Evolutionary conservation across 2,888 invertebrate species (phyloP).

Genomic region (Melikaiella ostensackeni): DNA sequence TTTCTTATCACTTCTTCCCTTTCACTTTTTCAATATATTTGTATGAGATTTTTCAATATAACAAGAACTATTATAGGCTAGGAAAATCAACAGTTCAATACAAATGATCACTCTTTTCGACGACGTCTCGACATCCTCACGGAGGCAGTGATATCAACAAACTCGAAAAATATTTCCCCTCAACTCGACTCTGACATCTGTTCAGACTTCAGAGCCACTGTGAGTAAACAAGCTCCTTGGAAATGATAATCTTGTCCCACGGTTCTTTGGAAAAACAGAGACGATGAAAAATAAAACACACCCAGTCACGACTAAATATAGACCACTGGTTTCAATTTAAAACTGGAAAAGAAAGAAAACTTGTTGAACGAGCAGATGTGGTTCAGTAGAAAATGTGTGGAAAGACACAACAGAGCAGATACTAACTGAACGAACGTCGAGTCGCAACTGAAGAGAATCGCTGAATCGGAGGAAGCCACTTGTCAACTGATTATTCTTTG

Average conservation of each 20-base stretch:
- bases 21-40: background rate
- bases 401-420: constrained; percentile 1
- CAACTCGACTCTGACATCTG: constrained; percentile 2
- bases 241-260: constrained; percentile 27
- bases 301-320: constrained; percentile 60
- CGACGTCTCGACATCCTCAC: background rate
- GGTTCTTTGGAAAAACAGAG: constrained; percentile 14
- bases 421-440: constrained; percentile 46
- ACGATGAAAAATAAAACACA: constrained; percentile 8
- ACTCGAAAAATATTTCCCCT: background rate
- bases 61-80: no score
- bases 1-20: background rate
- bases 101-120: constrained; percentile 1
- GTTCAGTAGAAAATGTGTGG: background rate
- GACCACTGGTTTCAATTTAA: constrained; percentile 46
- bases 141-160: background rate
- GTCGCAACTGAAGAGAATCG: constrained; percentile 52
- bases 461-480: constrained; percentile 40
- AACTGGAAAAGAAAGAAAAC: constrained; percentile 12
- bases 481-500: constrained; percentile 55
- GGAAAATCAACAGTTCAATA: background rate
- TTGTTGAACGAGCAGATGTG: constrained; percentile 3
- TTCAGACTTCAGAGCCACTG: constrained; percentile 1
- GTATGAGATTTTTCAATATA: background rate
- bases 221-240: constrained; percentile 15